Conservation (phyloP, 2,113 vertebrate genomes). For the Progne subis region DNA sequence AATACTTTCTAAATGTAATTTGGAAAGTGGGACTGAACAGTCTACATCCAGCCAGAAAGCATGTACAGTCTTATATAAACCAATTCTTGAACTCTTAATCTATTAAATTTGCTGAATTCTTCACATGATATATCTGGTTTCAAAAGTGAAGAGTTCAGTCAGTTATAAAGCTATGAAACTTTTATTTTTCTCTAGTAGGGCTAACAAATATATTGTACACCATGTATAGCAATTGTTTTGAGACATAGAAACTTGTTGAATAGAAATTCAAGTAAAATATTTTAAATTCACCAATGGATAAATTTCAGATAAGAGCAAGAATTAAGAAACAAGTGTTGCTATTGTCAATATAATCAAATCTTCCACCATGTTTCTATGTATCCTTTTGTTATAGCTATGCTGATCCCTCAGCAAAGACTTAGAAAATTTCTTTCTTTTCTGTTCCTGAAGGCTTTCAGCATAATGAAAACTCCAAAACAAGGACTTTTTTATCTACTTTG, state of each 20-base stretch:
- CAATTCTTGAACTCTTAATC: neutral
- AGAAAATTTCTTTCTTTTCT: neutral
- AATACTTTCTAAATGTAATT: neutral
- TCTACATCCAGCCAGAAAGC: neutral
- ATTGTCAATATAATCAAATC: neutral
- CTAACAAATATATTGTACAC: neutral
- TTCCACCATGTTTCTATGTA: neutral
- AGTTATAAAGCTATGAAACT: neutral
- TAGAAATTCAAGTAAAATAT: neutral
- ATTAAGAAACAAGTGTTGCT: neutral
- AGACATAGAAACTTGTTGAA: neutral
- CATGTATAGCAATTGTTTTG: neutral
- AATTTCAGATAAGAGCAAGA: neutral
- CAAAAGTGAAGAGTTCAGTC: neutral
- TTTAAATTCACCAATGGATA: neutral
- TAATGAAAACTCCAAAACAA: neutral
- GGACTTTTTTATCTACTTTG: conserved; percentile 7
- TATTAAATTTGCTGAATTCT: neutral
- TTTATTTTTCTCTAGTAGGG: neutral
- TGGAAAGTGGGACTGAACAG: neutral
- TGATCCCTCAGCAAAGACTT: neutral
- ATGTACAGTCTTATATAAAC: neutral
- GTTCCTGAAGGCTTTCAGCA: neutral
- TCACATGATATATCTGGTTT: neutral
- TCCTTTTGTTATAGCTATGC: neutral